Evolutionary conservation across 2,113 vertebrate genomes (phyloP), one percentile per base, ranked within the genome.

Genomic region (Lagopus muta): DNA sequence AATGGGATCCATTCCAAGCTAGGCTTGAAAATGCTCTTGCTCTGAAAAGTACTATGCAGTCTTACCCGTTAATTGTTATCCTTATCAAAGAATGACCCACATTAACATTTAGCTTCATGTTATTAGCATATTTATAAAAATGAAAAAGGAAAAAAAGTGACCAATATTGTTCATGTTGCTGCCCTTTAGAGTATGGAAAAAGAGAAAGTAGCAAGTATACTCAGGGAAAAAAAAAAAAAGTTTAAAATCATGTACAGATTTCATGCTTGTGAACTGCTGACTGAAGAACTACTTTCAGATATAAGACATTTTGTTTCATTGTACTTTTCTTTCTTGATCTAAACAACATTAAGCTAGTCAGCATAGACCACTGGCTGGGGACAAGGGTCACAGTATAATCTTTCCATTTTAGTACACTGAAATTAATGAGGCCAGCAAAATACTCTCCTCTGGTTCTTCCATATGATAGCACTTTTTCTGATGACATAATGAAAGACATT

Each of bases 11-110:
- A 96, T 97, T 97, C 96, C 96, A 97, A 88, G 69, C 86, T 84
- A 95, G 92, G 82, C 92, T 97, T 92, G 93, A 96, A 97, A 98
- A 97, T 77, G 55, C 95, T 97, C 97, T 96, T 89, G 93, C 91
- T 98, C 95, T 97, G 96, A 98, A 98, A 97, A 97, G 95, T 96
- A 96, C 95, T 93, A 96, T 13, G 72, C 80, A 94, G 94, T 95
- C 86, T 96, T 96, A 96, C 86, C 82, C 97, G 96, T 98, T 98
- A 98, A 98, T 97, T 98, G 98, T 98, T 97, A 97, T 97, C 97
- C 97, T 98, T 98, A 98, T 97, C 96, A 97, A 98, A 98, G 94
- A 97, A 93, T 97, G 98, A 98, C 98, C 98, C 95, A 95, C 91
- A 98, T 98, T 98, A 98, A 97, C 98, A 98, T 97, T 97, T 97